These are phyloP conservation scores for Octomys mimax DNA, from an alignment of 2,797 vertebrate genomes.

Conservation along the genomic window DNA sequence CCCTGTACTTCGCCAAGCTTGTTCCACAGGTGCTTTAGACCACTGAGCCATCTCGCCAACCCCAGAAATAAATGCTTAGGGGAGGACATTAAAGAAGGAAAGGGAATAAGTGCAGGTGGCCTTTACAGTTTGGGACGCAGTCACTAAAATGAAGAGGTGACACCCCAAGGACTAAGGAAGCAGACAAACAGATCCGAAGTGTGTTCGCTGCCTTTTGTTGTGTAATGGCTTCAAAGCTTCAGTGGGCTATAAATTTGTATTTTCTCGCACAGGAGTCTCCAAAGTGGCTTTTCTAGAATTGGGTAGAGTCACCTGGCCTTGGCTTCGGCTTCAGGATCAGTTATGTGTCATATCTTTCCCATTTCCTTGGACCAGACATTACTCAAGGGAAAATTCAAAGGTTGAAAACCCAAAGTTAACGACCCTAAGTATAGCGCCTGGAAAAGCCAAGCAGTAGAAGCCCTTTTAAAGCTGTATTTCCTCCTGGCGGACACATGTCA, in stretches of 20 bases:
- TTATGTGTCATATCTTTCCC: neutral
- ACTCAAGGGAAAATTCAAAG: neutral
- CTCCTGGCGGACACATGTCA: neutral
- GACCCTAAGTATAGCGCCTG: neutral
- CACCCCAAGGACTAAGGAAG: neutral
- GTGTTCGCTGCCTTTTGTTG: neutral
- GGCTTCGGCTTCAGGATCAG: neutral
- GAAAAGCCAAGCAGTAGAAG: neutral
- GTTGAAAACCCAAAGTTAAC: neutral
- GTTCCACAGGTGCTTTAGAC: too few relatives aligned
- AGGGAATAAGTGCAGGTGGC: neutral
- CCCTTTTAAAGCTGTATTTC: neutral
- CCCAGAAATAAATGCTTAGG: neutral
- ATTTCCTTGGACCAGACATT: neutral
- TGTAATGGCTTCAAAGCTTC: neutral
- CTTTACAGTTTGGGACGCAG: neutral
- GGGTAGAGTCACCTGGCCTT: neutral
- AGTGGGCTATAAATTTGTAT: neutral
- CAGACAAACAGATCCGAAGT: neutral
- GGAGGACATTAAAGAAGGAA: neutral
- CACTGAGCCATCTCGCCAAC: too few relatives aligned
- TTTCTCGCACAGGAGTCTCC: neutral
- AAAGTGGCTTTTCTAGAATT: neutral
- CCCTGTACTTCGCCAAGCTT: too few relatives aligned
- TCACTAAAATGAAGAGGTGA: neutral